Evolutionary conservation across 35 echinoderm and acorn worm genomes (phyloP).

Genomic region (Apostichopus californicus): DNA sequence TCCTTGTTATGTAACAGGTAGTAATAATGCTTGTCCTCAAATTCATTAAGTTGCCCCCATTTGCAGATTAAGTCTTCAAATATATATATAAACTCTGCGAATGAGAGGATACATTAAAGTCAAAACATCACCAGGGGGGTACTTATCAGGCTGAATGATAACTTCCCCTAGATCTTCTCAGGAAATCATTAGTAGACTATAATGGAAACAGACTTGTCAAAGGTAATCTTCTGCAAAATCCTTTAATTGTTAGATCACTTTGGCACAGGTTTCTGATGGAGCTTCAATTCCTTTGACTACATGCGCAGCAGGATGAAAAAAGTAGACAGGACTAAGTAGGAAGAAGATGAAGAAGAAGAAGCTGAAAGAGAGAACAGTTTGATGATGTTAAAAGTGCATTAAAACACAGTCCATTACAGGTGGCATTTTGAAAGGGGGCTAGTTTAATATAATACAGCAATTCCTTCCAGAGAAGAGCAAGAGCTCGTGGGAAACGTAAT

Average conservation of each 20-base stretch:
- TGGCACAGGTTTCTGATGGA: background rate
- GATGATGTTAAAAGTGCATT: too few species aligned
- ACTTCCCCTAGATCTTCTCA: background rate
- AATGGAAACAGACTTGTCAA: background rate
- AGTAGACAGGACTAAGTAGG: too few species aligned
- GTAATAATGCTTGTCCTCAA: background rate
- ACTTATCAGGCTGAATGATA: background rate
- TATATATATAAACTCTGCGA: background rate
- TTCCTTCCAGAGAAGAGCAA: too few species aligned
- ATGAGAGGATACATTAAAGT: background rate
- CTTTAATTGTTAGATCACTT: background rate
- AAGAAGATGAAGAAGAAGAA: too few species aligned
- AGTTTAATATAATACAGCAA: too few species aligned
- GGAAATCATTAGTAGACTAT: background rate
- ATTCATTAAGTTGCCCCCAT: background rate
- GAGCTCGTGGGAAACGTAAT: too few species aligned
- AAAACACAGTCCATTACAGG: too few species aligned
- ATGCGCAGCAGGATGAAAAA: too few species aligned
- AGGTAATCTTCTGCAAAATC: background rate
- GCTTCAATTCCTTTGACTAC: too few species aligned
- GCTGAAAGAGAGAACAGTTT: too few species aligned
- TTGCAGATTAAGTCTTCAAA: background rate
- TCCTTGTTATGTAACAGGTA: too few species aligned
- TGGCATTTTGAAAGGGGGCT: too few species aligned
- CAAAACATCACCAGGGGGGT: background rate